These are phyloP conservation scores for Phenganax marumi DNA, from an alignment of 92 coral and sea anemone genomes.

Conservation along the genomic window DNA sequence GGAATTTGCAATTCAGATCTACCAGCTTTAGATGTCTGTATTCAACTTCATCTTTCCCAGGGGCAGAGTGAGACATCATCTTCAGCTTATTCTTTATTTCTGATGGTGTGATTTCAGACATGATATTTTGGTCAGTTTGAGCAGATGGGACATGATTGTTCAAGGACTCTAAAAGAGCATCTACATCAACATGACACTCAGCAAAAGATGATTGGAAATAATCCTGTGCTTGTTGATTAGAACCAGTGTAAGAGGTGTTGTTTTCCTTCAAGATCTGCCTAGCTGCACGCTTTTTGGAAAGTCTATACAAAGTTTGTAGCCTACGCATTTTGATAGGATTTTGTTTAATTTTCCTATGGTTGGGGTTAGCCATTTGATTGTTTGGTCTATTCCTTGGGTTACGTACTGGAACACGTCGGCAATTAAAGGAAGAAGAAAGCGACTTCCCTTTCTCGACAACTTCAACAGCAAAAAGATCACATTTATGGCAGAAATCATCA, in stretches of 20 bases:
- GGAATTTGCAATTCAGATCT: background rate
- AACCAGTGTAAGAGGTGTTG: background rate
- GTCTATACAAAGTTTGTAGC: background rate
- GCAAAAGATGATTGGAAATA: no score
- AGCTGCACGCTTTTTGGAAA: conserved; percentile 17
- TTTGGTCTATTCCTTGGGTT: no score
- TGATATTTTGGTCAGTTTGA: no score
- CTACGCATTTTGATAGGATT: background rate
- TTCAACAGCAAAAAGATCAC: background rate
- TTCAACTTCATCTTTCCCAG: conserved; percentile 19
- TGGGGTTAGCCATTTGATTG: no score
- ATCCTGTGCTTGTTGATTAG: background rate
- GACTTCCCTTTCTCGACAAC: no score
- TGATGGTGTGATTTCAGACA: no score
- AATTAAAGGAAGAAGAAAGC: no score
- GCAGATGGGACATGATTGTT: no score
- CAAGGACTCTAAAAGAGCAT: no score
- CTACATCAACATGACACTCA: no score
- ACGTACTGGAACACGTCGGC: no score
- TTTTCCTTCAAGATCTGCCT: background rate
- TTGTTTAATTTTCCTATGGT: background rate
- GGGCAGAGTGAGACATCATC: background rate
- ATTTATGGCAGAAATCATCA: background rate
- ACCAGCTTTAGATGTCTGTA: conserved; percentile 4
- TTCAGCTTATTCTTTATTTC: no score